Conservation (phyloP, 2,113 vertebrate genomes). For the Indicator maculatus region DNA sequence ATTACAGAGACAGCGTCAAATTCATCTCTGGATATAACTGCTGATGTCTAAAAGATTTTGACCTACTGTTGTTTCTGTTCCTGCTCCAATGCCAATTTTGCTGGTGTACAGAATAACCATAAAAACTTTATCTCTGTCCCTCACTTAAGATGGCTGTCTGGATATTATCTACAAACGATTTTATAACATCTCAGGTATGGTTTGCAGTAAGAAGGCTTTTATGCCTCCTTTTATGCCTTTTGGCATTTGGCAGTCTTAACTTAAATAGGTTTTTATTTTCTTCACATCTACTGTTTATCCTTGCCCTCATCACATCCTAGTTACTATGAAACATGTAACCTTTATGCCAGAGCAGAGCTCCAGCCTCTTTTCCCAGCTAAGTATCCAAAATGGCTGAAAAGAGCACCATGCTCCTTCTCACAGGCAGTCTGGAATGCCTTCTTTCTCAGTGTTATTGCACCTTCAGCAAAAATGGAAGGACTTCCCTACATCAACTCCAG, state of each 20-base stretch:
- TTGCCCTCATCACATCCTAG: background rate
- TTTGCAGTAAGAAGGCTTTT: background rate
- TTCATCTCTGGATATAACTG: background rate
- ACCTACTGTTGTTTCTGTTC: background rate
- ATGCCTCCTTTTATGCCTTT: background rate
- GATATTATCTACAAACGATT: background rate
- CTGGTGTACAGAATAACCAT: background rate
- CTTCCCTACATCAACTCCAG: background rate
- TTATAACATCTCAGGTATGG: background rate
- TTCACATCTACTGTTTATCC: background rate
- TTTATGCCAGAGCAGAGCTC: background rate
- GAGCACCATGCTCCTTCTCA: background rate
- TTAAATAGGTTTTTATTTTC: background rate
- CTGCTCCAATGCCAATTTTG: background rate
- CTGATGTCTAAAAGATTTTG: background rate
- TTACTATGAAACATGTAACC: background rate
- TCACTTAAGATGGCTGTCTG: background rate
- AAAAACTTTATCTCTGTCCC: background rate
- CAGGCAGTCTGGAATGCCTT: background rate
- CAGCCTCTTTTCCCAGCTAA: background rate
- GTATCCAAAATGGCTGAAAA: background rate
- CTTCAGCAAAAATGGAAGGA: background rate
- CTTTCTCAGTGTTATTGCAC: background rate
- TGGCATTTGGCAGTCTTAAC: background rate
- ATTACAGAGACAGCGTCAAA: background rate